Evolutionary conservation across 2,888 invertebrate species (phyloP), one percentile per base, ranked within the genome.

Genomic region (Podabrus alpinus): DNA sequence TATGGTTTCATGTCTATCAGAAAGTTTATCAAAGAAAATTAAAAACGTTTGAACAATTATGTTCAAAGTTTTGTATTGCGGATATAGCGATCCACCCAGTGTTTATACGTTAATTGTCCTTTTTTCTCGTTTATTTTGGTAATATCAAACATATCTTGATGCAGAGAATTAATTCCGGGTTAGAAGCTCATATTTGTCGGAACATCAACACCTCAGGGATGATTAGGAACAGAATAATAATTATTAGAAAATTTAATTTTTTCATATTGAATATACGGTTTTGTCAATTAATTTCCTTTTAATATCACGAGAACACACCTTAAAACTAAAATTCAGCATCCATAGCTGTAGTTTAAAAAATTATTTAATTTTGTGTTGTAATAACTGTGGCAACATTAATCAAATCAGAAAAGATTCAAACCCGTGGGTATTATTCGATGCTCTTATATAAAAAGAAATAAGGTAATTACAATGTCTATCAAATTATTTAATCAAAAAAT

Each of bases 401-500:
- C 72, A 75, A 75, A 75, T 64, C 59, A 64, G 25, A 69, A 68
- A 45, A 45, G 45, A 45, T n/a, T 45, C 45, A 45, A 45, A 45
- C n/a, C 45, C 45, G 45, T 45, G 60, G 68, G 59, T 25, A 16
- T 60, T 11, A 25, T 24, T 16, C 19, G 15, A 15, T 16, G 21
- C 19, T 21, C 60, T 59, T 66, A 59, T 64, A 66, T 19, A 59
- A 67, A 45, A 62, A 59, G 66, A 75, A 61, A 60, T 25, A 13
- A 66, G 66, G 64, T 72, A 75, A 75, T 75, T 75, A 72, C 72
- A 45, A 25, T 72, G 69, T 62, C 72, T 75, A 72, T 72, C 72
- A 72, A 72, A 61, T 75, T 69, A 70, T 67, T 71, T 71, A 60
- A 71, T 71, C 29, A 76, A 68, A 76, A 76, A 71, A 72, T 59